Base-by-base conservation (phyloP, 2,113 vertebrate genomes). In the Oceanites oceanicus region DNA sequence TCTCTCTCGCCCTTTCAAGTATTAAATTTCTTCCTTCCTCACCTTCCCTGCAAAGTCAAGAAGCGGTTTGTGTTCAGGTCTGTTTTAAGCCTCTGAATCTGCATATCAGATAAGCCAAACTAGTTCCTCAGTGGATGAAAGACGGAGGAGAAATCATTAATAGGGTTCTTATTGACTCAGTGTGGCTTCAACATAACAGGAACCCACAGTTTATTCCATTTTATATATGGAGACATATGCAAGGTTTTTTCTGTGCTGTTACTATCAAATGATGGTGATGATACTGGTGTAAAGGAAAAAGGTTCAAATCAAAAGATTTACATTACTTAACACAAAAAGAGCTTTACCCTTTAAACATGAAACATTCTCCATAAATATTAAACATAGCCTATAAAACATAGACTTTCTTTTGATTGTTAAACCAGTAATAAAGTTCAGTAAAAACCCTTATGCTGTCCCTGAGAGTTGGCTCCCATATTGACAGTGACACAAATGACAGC, bases 31-130 rank as follows among this genome's bases (percentile, higher is more conserved):
- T 49, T 78, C 49, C 59, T 94, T 92, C 74, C 78, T 90, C 89
- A 70, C 84, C 77, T 93, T 95, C 49, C 68, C 75, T 4, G 19
- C 30, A 38, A 79, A 88, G 19, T 45, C 65, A 94, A 90, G 74
- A 56, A 75, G 52, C 22, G 55, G 80, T 92, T 90, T 87, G 56
- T 93, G 61, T 85, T 94, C 45, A 61, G 59, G 32, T 79, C 65
- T 81, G 15, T 40, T 94, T 93, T 86, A 89, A 96, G 26, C 53
- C 70, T 94, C 91, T 87, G 92, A 94, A 83, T 58, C 17, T 59
- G 50, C 50, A 90, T 55, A 83, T 87, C 49, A 96, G 96, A 97
- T 95, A 96, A 92, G 65, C 49, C 55, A 82, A 83, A 32, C 20
- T 36, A 72, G 71, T 89, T 95, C 58, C 83, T 91, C 47, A 34